These are phyloP conservation scores for Percina caprodes DNA, from an alignment of 2,113 vertebrate species.

Conservation along the genomic window DNA sequence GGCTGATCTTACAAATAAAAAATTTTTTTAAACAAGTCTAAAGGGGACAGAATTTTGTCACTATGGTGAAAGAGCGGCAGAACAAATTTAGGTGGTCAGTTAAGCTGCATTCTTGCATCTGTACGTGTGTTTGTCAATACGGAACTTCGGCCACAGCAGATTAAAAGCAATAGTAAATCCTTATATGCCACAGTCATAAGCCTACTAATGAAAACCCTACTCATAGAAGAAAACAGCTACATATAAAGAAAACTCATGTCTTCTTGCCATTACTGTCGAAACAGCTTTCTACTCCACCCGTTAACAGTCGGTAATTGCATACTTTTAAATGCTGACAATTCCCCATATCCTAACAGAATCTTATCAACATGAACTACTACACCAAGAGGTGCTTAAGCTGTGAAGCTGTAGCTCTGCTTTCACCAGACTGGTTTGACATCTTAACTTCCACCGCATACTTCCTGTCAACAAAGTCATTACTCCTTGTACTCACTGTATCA, in stretches of 20 bases:
- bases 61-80: not conserved
- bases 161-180: not conserved
- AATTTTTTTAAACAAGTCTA: not conserved
- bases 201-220: not conserved
- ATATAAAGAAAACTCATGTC: not conserved
- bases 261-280: not conserved
- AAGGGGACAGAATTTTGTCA: not conserved
- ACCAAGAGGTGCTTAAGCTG: constrained; percentile 1
- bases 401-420: not conserved
- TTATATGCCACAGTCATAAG: not conserved
- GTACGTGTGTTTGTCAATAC: not conserved
- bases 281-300: not conserved
- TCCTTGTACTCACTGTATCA: not conserved
- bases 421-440: not conserved
- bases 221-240: not conserved
- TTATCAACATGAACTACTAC: constrained; percentile 6
- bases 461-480: not conserved
- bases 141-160: not conserved
- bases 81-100: not conserved
- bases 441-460: constrained; percentile 12
- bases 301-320: not conserved
- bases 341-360: not conserved
- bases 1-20: not conserved
- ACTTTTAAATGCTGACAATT: not conserved
- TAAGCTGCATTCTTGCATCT: not conserved